Base-by-base conservation (phyloP, 1,140 invertebrate genomes). In the Cardiocondyla obscurior region DNA sequence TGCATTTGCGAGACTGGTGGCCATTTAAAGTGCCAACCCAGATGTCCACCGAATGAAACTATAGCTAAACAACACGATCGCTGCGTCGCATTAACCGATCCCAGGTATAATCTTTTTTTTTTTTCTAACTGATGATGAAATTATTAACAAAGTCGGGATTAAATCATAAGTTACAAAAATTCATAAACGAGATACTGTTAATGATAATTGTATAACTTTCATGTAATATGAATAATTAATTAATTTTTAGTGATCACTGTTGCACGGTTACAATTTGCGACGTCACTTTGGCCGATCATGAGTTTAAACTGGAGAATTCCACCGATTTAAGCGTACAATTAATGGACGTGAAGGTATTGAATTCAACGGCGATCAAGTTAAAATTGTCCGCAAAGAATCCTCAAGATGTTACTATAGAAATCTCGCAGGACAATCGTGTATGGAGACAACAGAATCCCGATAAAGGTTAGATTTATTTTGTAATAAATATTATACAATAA, bases 191-290 rank as follows among this genome's bases (percentile, higher is more conserved):
- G 16, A 12, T 49, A 19, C n/a, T n/a, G n/a, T n/a, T n/a, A n/a
- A n/a, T n/a, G n/a, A n/a, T n/a, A n/a, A n/a, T n/a, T n/a, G n/a
- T n/a, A n/a, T n/a, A n/a, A n/a, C n/a, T n/a, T n/a, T n/a, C n/a
- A n/a, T n/a, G n/a, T n/a, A n/a, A n/a, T n/a, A n/a, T n/a, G n/a
- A n/a, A 51, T 28, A 33, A 5, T 7, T 28, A 53, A 39, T 12
- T n/a, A 30, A 16, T 46, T 53, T 81, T 28, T 5, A 96, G 96
- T 16, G 97, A 98, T 91, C 92, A 96, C 0, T 98, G 98, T 90
- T 98, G 98, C 88, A 97, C 96, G 51, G 95, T 97, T 82, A 96
- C 97, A 62, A 94, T 97, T 0, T 98, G 97, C 90, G 97, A 98
- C 87, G 97, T 97, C 2, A 96, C 96, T 1, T 93, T 97, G 10